Base-by-base conservation (phyloP, 2,888 invertebrate genomes). In the Mesorhabditis belari region DNA sequence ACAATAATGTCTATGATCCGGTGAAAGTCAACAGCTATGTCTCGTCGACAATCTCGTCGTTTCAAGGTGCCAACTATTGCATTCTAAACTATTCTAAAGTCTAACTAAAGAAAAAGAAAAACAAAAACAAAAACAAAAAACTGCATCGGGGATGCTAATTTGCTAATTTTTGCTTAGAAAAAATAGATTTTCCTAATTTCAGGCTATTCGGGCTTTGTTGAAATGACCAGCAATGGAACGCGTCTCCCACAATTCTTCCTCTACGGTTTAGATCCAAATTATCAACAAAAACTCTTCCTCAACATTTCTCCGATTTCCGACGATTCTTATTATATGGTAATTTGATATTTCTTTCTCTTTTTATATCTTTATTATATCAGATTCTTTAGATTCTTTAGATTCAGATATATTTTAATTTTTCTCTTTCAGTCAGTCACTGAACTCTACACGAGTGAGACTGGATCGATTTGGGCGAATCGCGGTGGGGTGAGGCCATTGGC, bases 131-230 rank as follows among this genome's bases (percentile, higher is more conserved):
- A n/a, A n/a, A n/a, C n/a, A n/a, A n/a, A n/a, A n/a, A n/a, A n/a
- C n/a, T n/a, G n/a, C n/a, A n/a, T n/a, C n/a, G n/a, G n/a, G n/a
- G n/a, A n/a, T n/a, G n/a, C n/a, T n/a, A n/a, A n/a, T n/a, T n/a
- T n/a, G n/a, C n/a, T n/a, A n/a, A n/a, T n/a, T n/a, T n/a, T 35
- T 17, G n/a, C 44, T 35, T 35, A 17, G 44, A 35, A 35, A n/a
- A 17, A 35, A 9, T 35, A 35, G n/a, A n/a, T n/a, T n/a, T n/a
- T n/a, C n/a, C n/a, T 35, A n/a, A 35, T 17, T 63, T 4, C 55
- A 67, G 71, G 71, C 4, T 58, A 69, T 0, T 66, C 67, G 9
- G 71, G 71, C 17, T 66, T 67, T 56, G 71, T 71, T 3, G 55
- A 63, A 3, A 71, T 71, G 9, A 69, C 69, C 55, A 50, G 58